Evolutionary conservation across 1,140 invertebrate species (phyloP), one percentile per base, ranked within the genome.

Genomic region (Scylla paramamosain): DNA sequence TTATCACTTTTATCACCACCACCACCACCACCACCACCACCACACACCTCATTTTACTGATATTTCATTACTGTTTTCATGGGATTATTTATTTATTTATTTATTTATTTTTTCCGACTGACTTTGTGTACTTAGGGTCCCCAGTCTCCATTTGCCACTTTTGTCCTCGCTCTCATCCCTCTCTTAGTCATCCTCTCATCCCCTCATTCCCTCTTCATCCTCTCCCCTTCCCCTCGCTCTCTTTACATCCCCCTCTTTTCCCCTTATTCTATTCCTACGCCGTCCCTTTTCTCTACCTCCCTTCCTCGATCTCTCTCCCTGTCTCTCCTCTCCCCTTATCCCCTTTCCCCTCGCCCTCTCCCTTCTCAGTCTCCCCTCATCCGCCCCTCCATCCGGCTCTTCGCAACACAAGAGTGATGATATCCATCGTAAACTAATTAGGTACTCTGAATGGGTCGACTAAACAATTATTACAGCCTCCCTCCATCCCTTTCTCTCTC

Each of bases 401-500:
- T 77, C 12, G 83, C 83, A 92, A 92, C 91, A 95, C 94, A 95
- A 95, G 91, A 95, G 94, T 84, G 94, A 92, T 95, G 94, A 95
- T 95, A 95, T 95, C 91, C 59, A 95, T 95, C 91, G 94, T 95
- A 95, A 95, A 95, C 94, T 95, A 95, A 95, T 95, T 95, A 95
- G 94, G 20, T 67, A 14, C 84, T 92, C 94, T 95, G 90, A 95
- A 95, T 93, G 84, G 91, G 31, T 89, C 84, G 91, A 87, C 94
- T 95, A 95, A 95, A 95, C 94, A 95, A 95, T 95, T 95, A 95
- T 95, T 95, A 95, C 91, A 89, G 82, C 45, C 91, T 67, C 32
- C 20, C 48, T n/a, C 31, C 83, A 59, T 31, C 67, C 67, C 20
- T 59, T 59, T 52, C n/a, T 67, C 28, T 52, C 16, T 31, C 87